Conservation (phyloP, 2,113 vertebrate species). For the Azemiops feae region DNA sequence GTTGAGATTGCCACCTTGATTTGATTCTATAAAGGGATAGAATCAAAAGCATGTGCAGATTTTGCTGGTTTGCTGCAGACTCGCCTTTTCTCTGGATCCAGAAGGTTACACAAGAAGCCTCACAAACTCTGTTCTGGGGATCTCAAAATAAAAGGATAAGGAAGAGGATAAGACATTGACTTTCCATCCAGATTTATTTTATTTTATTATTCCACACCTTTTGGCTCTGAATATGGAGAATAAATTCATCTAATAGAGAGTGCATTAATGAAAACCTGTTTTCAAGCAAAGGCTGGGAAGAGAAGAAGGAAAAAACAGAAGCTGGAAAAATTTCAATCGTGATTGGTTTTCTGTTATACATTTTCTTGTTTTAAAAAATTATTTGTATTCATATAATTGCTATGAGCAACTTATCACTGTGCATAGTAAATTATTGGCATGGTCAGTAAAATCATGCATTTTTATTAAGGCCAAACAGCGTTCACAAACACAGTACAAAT, state of each 20-base stretch:
- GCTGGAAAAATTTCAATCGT: background rate
- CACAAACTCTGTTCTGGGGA: background rate
- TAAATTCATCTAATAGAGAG: background rate
- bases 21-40: background rate
- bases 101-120: background rate
- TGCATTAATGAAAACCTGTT: slow-evolving; percentile 5
- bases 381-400: background rate
- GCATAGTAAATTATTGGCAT: background rate
- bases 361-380: background rate
- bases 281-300: background rate
- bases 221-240: slow-evolving; percentile 10
- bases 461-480: background rate
- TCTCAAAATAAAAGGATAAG: background rate
- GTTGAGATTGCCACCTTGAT: background rate
- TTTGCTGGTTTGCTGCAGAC: background rate
- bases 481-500: background rate
- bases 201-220: background rate
- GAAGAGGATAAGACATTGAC: background rate
- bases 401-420: background rate
- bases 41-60: background rate
- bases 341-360: background rate
- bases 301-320: background rate
- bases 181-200: background rate
- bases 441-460: background rate
- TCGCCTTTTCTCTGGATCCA: background rate